Evolutionary conservation across 2,113 vertebrate genomes (phyloP).

Genomic region (Ondatra zibethicus): DNA sequence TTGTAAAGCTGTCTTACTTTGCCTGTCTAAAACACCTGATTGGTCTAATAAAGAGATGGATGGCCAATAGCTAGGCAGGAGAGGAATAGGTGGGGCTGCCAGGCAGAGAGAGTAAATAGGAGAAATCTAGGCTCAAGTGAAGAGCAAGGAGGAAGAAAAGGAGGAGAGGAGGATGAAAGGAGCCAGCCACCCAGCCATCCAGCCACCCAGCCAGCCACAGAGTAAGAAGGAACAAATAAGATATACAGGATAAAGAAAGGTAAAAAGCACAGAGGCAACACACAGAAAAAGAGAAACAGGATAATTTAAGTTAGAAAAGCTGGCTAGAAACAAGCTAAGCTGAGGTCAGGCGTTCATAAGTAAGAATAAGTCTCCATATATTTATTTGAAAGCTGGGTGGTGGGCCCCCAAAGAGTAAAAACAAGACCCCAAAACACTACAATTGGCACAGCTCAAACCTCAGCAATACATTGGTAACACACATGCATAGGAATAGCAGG

Average conservation of each 20-base stretch:
- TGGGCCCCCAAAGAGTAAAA: not conserved
- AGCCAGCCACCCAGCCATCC: not conserved
- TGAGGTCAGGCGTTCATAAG: not conserved
- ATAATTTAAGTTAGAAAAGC: not conserved
- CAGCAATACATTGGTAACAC: not conserved
- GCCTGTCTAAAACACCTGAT: not conserved
- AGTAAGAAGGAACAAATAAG: not conserved
- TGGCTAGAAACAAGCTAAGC: not conserved
- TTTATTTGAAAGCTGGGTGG: not conserved
- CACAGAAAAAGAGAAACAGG: not conserved
- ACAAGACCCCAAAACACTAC: not conserved
- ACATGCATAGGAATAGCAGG: not conserved
- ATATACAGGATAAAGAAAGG: not conserved
- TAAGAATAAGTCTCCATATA: not conserved
- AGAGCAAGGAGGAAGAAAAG: not conserved
- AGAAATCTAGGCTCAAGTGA: not conserved
- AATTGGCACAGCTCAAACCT: constrained; percentile 15
- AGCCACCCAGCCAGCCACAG: too few relatives aligned
- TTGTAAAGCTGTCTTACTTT: not conserved
- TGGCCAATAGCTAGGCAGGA: not conserved
- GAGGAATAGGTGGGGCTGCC: not conserved
- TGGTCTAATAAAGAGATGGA: not conserved
- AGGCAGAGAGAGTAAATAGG: not conserved
- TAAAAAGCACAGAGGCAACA: not conserved
- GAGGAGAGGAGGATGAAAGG: not conserved